Evolutionary conservation across 2,888 invertebrate species (phyloP), one percentile per base, ranked within the genome.

Genomic region (Pristionchus mayeri): DNA sequence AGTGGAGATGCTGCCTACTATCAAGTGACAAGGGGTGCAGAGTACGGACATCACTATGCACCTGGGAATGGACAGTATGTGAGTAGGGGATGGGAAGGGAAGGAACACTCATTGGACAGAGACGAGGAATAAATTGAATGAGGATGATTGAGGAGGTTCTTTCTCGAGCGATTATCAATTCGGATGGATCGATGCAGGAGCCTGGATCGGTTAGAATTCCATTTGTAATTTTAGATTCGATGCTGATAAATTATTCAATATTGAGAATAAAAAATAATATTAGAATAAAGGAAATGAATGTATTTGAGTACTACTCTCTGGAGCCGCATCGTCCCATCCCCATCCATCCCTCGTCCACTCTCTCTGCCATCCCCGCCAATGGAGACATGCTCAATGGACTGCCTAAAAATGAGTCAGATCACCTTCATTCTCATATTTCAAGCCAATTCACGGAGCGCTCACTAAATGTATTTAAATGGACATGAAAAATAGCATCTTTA

Each of bases 61-160:
- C 13, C 48, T 27, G 40, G n/a, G 24, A 44, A n/a, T n/a, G 71
- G 71, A 71, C 76, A 78, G n/a, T 78, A 78, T 78, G 76, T 78
- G 50, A 78, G 76, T 78, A 50, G 60, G 40, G 44, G n/a, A 40
- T 6, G 3, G 40, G n/a, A 24, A 44, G n/a, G n/a, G 40, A n/a
- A 24, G 21, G 37, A 44, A 24, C 40, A 13, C 37, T 21, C 37
- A 54, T 21, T 54, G 54, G 4, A 21, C 54, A 54, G 16, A 13
- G 21, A 16, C 4, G 21, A 54, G 4, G 54, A 54, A 21, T n/a
- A 21, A 54, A 54, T 54, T 13, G 54, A 54, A 54, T 54, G 54
- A 54, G 16, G 54, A 4, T 13, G 4, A 21, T 40, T 40, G 24
- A 71, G 71, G 71, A 71, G 18, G n/a, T n/a, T 21, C 71, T 71